phyloP scores from a whole-genome alignment of 2,797 vertebrate species.

The Xiphophorus birchmanni region DNA sequence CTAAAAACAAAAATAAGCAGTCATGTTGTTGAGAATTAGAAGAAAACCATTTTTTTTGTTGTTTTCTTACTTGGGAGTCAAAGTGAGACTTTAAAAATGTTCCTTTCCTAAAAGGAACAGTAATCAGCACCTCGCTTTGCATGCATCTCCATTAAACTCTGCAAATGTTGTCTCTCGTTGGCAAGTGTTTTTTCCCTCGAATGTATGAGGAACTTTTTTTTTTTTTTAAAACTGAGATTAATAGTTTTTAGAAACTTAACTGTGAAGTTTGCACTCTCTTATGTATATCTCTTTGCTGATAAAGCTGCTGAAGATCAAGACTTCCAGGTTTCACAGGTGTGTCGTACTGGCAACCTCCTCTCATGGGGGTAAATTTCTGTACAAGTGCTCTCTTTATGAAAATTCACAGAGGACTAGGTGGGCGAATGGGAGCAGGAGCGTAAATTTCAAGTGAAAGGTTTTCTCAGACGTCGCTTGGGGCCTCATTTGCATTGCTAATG shows the following conservation, averaged over 20 bases:
- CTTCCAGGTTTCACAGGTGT: conserved; percentile 42
- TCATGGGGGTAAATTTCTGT: conserved; percentile 49
- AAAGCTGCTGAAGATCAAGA: conserved; percentile 69
- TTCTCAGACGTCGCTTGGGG: conserved; percentile 48
- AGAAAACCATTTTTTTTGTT: conserved; percentile 49
- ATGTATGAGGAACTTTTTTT: conserved; percentile 44
- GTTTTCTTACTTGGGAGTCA: conserved; percentile 60
- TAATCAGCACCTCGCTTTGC: conserved; percentile 54
- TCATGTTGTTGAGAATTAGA: conserved; percentile 69
- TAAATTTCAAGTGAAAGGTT: conserved; percentile 46
- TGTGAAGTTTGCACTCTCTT: conserved; percentile 50
- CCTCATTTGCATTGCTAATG: conserved; percentile 63
- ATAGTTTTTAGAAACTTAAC: conserved; percentile 32
- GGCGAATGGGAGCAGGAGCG: conserved; percentile 54
- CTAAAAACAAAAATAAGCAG: conserved; percentile 49
- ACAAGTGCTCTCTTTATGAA: conserved; percentile 55
- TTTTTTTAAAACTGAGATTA: conserved; percentile 23
- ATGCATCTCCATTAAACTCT: conserved; percentile 53
- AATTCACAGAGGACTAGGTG: conserved; percentile 45
- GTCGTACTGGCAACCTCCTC: conserved; percentile 53
- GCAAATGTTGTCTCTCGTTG: conserved; percentile 50
- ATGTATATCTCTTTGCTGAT: conserved; percentile 60
- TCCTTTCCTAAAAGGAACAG: conserved; percentile 51
- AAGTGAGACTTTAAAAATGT: conserved; percentile 61
- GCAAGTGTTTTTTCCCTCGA: conserved; percentile 30